Base-by-base conservation (phyloP, 2,888 invertebrate genomes). In the Drosophila limbata region DNA sequence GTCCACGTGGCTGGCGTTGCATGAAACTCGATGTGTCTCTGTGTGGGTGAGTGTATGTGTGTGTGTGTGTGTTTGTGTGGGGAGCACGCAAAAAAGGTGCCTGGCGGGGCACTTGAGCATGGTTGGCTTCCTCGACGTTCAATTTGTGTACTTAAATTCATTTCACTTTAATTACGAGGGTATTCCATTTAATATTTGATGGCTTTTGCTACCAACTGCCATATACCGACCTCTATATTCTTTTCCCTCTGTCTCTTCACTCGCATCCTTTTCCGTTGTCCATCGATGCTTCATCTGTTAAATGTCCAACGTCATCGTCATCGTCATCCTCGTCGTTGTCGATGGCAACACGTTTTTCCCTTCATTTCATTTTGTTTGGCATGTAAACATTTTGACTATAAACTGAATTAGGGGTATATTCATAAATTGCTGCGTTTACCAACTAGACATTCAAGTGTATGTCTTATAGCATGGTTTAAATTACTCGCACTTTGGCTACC, bases 111-210 rank as follows among this genome's bases (percentile, higher is more conserved):
- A 70, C 69, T 79, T 62, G 74, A 63, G 69, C 87, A 66, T 69
- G 79, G 79, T 45, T 69, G 70, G 75, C 87, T 86, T 81, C 69
- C 84, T 77, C 84, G 47, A 61, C 89, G 84, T 84, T 89, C 89
- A 84, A 84, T 84, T 84, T 84, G 89, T 81, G 84, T 87, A 87
- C 84, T 89, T 84, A 89, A 84, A 84, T 84, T 89, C 89, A 89
- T 84, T 84, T 87, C 88, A 89, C 87, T 84, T 89, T 84, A 84
- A 84, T 84, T 89, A 84, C 89, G 81, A 78, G 84, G 84, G 84
- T 89, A 89, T 84, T 81, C 85, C 84, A 76, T 89, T 87, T 89
- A 89, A 84, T 89, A 84, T 89, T 84, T 89, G 79, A 84, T 89
- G 81, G 84, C 87, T 70, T 60, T 53, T 56, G 42, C 35, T 44